Evolutionary conservation across 1,140 invertebrate species (phyloP), one percentile per base, ranked within the genome.

Genomic region (Caenorhabditis inopinata): DNA sequence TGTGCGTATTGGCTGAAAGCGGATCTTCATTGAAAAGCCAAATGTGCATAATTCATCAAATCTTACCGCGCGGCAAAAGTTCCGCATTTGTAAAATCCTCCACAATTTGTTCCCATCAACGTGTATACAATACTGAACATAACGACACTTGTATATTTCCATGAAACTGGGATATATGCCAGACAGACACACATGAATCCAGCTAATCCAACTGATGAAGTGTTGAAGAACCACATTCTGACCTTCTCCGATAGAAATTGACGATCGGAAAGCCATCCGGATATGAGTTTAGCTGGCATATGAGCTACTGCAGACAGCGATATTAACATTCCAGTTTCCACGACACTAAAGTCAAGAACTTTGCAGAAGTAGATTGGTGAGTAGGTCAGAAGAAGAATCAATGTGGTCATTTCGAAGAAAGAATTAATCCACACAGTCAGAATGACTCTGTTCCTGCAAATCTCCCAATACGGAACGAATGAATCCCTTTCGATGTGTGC

Each of bases 81-180:
- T 48, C 78, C 85, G 38, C 85, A 85, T 49, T 85, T 85, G 68
- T 85, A 85, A 58, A 85, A 85, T 27, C 85, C 85, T 16, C 85
- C 84, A 25, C 76, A 80, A 80, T 85, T 85, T 0, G 76, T 49
- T 2, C 82, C 85, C 32, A 85, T 79, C n/a, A 74, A 76, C 25
- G 85, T 81, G 35, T 83, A 85, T 32, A 83, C 86, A 14, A 85
- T 32, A 21, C 78, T 79, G 32, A 82, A 79, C 21, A 85, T 42
- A 16, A 76, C 27, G 2, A 85, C 81, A 38, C 77, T 49, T n/a
- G 75, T 27, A 2, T 77, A 76, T 16, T 49, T 76, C 25, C 84
- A 47, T 9, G 51, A 27, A 25, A 76, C 76, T 21, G 85, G 85
- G 32, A 86, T 76, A 46, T 86, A 83, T 14, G 86, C 85, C 32